Base-by-base conservation (phyloP, 1,140 invertebrate genomes). In the Euura saliciscinereae region DNA sequence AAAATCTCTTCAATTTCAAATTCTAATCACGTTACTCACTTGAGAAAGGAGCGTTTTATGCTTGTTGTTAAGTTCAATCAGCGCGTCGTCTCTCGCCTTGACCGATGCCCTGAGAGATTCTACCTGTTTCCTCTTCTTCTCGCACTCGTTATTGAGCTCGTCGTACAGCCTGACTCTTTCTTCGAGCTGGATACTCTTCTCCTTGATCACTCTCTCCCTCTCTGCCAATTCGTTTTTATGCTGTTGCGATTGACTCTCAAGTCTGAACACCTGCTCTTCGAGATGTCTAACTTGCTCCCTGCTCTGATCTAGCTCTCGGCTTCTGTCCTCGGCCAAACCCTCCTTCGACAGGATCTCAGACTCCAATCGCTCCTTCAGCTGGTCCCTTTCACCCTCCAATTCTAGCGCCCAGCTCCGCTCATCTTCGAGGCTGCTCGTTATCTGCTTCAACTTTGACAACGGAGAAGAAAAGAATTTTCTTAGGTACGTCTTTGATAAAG, bases 81-180 rank as follows among this genome's bases (percentile, higher is more conserved):
- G 78, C 13, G 84, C 82, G 6, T 87, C 85, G 66, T 87, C 85
- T 11, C 82, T 82, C 6, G 82, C 75, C 77, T 87, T 87, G 13
- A 88, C 59, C 0, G 85, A 88, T 13, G 74, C 46, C 44, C 86
- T 82, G 4, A 87, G 74, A 44, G 81, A 84, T 69, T 84, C 83
- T 4, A 88, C 78, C 69, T 87, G 86, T 65, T 86, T 86, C 69
- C 85, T 86, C n/a, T 84, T 79, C 72, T 85, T 87, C 6, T 88
- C 85, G 0, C 82, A 77, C 42, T 82, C 74, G 0, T 73, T 68
- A 3, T 71, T 78, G 6, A 87, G 51, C 65, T 87, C 85, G 4
- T 87, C 85, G 51, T 80, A 86, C 4, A 75, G 75, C 3, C 75
- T 79, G 59, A 71, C 76, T 68, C 83, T 87, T 71, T 87, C 86